Percentiles rank a stretch among this genome's conserved stretches.
Conservation (phyloP, 2,797 vertebrate species). For the Leuciscus waleckii region DNA sequence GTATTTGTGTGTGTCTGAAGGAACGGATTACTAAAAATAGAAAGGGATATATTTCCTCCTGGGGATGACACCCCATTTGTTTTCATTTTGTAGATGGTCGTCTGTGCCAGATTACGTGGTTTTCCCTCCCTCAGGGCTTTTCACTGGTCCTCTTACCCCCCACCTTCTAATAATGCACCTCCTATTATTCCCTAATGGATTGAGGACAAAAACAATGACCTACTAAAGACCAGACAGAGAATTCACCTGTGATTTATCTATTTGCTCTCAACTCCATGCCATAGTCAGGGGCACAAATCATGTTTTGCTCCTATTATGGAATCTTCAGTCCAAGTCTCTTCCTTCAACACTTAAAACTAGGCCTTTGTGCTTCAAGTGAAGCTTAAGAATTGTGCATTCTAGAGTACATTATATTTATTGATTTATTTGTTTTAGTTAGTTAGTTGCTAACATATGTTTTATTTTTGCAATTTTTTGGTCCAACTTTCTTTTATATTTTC, state of each 20-base stretch:
- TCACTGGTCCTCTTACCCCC: slow-evolving; percentile 59
- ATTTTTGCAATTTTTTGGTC: background rate
- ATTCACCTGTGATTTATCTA: slow-evolving; percentile 74
- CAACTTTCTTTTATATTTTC: background rate
- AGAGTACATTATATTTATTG: background rate
- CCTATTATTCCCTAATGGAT: slow-evolving; percentile 73
- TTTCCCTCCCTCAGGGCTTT: slow-evolving; percentile 58
- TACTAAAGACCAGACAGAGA: slow-evolving; percentile 72
- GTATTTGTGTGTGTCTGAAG: slow-evolving; percentile 50
- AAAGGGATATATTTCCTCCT: slow-evolving; percentile 72
- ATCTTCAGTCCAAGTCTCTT: slow-evolving; percentile 33
- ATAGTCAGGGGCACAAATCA: slow-evolving; percentile 60
- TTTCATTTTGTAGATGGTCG: slow-evolving; percentile 79
- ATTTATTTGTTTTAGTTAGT: background rate
- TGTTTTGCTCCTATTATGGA: slow-evolving; percentile 40
- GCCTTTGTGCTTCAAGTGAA: background rate
- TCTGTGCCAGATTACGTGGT: slow-evolving; percentile 65
- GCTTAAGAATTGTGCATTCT: background rate
- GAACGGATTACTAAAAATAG: slow-evolving; percentile 71
- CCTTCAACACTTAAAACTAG: slow-evolving; percentile 12
- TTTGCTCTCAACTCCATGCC: slow-evolving; percentile 57
- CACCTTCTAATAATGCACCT: slow-evolving; percentile 62
- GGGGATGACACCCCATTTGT: slow-evolving; percentile 77
- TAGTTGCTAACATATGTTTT: background rate
- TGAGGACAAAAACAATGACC: slow-evolving; percentile 70